Percentiles rank a stretch among this genome's conserved stretches.
Evolutionary conservation across 2,113 vertebrate genomes (phyloP).

Genomic region (Verasper variegatus): DNA sequence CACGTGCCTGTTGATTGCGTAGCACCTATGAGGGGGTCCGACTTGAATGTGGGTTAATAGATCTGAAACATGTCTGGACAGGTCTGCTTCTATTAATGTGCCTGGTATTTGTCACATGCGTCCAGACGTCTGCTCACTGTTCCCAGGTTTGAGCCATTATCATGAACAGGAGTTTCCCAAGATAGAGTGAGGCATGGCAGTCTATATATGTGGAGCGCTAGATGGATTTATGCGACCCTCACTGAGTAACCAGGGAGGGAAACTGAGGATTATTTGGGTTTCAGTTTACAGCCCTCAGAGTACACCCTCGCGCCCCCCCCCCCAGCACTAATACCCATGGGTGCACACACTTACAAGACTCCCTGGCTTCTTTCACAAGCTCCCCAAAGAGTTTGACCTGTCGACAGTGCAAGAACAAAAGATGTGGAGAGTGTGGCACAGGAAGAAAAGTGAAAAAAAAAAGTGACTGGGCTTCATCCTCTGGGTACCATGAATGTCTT

Average conservation of each 20-base stretch:
- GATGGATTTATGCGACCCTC: constrained; percentile 66
- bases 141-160: constrained; percentile 42
- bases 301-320: constrained; percentile 43
- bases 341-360: constrained; percentile 37
- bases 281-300: constrained; percentile 58
- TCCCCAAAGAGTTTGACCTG: neutral
- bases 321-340: constrained; percentile 40
- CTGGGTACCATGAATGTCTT: neutral
- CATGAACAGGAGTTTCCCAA: constrained; percentile 56
- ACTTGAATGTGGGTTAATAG: constrained; percentile 24
- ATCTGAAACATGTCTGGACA: constrained; percentile 32
- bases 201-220: constrained; percentile 18
- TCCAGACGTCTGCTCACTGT: constrained; percentile 44
- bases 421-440: too few species aligned
- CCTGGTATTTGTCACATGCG: constrained; percentile 41
- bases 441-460: too few species aligned
- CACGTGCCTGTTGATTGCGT: constrained; percentile 28
- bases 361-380: constrained; percentile 34
- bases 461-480: too few species aligned
- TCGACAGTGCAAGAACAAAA: neutral
- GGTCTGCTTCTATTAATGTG: constrained; percentile 52
- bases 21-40: neutral
- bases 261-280: constrained; percentile 65
- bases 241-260: constrained; percentile 37
- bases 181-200: constrained; percentile 39